Evolutionary conservation across 2,888 invertebrate species (phyloP), one percentile per base, ranked within the genome.

Genomic region (Scaptodrosophila latifasciaeformis): DNA sequence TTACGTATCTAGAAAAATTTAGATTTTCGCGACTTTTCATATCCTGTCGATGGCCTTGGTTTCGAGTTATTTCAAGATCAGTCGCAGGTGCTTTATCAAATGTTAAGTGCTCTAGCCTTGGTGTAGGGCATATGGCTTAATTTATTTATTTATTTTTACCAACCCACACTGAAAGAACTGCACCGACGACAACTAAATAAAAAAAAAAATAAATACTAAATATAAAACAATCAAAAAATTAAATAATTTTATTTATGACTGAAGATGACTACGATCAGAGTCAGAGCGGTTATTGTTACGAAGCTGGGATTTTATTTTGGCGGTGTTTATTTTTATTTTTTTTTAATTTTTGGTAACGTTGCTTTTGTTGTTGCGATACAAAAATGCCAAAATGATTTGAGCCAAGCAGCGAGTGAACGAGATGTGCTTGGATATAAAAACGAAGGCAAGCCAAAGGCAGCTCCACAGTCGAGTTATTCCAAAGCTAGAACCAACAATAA

Each of bases 221-320:
- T 40, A 54, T 39, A 35, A 34, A 42, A 49, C 18, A 17, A 30
- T 17, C 10, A 37, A 9, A 59, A 67, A 65, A 75, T 60, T 57
- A 67, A 64, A 67, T 65, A 44, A 71, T 75, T 75, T 69, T 74
- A 71, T 75, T 77, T 75, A 77, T 64, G 77, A 74, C 64, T 65
- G 61, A 35, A 13, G 37, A 37, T 17, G 37, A 10, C 17, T 13
- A 17, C 37, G 17, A 13, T 13, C 37, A 17, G 17, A 13, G 37
- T 37, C 37, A 9, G 10, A 13, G 37, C 24, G 24, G 24, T 24
- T 34, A n/a, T 34, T 15, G 34, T 12, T n/a, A 34, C n/a, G 12
- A 6, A 15, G 34, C 15, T 34, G 34, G 15, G 34, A n/a, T 34
- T 34, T 34, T 34, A 34, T 34, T 34, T 34, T n/a, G 34, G 34